phyloP scores from a whole-genome alignment of 1,140 invertebrate genomes.

The Halictus rubicundus region DNA sequence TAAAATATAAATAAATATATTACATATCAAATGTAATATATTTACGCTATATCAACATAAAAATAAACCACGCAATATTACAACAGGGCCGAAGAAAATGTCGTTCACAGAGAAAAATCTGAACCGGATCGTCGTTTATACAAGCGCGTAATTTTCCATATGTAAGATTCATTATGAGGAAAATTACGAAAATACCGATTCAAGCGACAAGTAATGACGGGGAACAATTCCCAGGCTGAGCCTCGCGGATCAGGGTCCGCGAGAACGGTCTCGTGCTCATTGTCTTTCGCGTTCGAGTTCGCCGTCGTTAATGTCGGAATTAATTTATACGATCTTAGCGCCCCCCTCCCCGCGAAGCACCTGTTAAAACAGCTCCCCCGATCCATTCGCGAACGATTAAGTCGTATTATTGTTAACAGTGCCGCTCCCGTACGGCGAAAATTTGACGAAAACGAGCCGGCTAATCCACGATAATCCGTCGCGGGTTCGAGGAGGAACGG shows the following conservation, averaged over 20 bases:
- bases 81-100: too few species aligned
- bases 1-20: too few species aligned
- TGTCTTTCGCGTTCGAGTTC: background rate
- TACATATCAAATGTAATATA: too few species aligned
- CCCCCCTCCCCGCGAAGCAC: background rate
- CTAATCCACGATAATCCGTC: background rate
- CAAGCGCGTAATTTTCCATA: too few species aligned
- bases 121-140: too few species aligned
- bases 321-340: background rate
- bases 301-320: background rate
- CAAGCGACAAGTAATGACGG: background rate
- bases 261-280: background rate
- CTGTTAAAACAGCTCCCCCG: background rate
- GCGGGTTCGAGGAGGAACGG: too few species aligned
- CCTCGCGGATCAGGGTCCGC: background rate
- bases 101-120: too few species aligned
- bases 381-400: background rate
- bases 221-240: background rate
- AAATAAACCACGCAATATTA: too few species aligned
- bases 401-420: conserved; percentile 3
- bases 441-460: background rate
- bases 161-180: too few species aligned
- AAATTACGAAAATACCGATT: too few species aligned
- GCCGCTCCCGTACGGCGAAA: background rate
- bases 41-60: too few species aligned